A percentile compares a stretch with the other conserved stretches of the same genome.
phyloP scores from a whole-genome alignment of 2,797 vertebrate genomes.

The Danio tinwini region DNA sequence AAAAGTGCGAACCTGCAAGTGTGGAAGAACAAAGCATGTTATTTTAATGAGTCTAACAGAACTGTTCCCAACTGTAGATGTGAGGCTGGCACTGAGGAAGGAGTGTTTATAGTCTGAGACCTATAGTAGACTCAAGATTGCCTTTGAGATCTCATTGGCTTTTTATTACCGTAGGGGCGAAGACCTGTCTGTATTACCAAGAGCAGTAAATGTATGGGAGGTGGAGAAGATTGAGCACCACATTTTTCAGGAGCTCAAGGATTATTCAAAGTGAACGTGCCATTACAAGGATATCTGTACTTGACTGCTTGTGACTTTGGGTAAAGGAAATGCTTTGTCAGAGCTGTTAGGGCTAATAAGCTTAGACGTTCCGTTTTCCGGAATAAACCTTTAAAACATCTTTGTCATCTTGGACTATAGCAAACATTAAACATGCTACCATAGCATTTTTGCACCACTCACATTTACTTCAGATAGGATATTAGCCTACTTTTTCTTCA shows the following conservation, averaged over 20 bases:
- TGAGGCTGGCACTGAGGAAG: conserved; percentile 4
- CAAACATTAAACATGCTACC: not conserved
- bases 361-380: not conserved
- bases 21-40: conserved; percentile 11
- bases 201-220: not conserved
- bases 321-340: not conserved
- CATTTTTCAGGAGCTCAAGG: conserved; percentile 4
- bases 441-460: not conserved
- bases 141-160: conserved; percentile 29
- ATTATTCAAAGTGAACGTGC: conserved; percentile 3
- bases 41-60: conserved; percentile 32
- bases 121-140: not conserved
- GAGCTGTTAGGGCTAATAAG: not conserved
- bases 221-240: conserved; percentile 8
- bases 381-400: not conserved
- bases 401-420: too few species aligned
- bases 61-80: not conserved
- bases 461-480: not conserved
- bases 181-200: conserved; percentile 12
- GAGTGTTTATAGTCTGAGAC: conserved; percentile 9
- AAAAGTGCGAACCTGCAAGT: conserved; percentile 1
- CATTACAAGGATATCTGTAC: conserved; percentile 1
- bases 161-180: not conserved
- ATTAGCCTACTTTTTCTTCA: not conserved
- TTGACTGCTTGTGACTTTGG: not conserved